Conservation (phyloP, 2,113 vertebrate species). For the Xyliphius kryptos region DNA sequence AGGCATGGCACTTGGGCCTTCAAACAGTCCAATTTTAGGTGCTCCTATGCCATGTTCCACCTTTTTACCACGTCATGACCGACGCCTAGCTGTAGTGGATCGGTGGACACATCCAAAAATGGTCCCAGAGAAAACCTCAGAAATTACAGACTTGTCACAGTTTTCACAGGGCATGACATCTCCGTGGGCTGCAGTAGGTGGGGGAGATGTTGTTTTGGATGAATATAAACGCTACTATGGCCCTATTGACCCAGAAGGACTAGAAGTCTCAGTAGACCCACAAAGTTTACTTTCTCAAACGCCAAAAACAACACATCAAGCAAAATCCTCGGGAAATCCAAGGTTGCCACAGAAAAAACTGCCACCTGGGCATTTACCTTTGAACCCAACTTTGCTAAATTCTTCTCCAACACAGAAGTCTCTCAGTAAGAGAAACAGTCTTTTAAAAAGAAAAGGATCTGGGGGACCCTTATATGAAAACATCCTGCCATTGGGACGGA, state of each 20-base stretch:
- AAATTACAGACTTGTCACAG: constrained; percentile 56
- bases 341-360: constrained; percentile 54
- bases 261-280: constrained; percentile 61
- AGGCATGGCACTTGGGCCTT: constrained; percentile 70
- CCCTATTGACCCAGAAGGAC: too few species aligned
- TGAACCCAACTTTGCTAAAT: constrained; percentile 54
- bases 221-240: constrained; percentile 87
- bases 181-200: constrained; percentile 55
- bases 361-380: constrained; percentile 49
- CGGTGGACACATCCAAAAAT: constrained; percentile 77
- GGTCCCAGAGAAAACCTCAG: constrained; percentile 61
- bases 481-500: constrained; percentile 62
- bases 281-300: constrained; percentile 55
- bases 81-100: constrained; percentile 72
- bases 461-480: constrained; percentile 66
- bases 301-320: constrained; percentile 56
- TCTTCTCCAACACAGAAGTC: constrained; percentile 59
- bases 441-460: constrained; percentile 60
- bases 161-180: constrained; percentile 56
- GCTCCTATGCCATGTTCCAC: constrained; percentile 74
- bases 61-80: constrained; percentile 78
- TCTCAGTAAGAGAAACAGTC: constrained; percentile 63
- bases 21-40: constrained; percentile 69
- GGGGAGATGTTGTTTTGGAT: constrained; percentile 62
- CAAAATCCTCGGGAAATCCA: constrained; percentile 58